A percentile compares a stretch with the other conserved stretches of the same genome.
Conservation (phyloP, 1,140 invertebrate species). For the Lepidurus couesii region DNA sequence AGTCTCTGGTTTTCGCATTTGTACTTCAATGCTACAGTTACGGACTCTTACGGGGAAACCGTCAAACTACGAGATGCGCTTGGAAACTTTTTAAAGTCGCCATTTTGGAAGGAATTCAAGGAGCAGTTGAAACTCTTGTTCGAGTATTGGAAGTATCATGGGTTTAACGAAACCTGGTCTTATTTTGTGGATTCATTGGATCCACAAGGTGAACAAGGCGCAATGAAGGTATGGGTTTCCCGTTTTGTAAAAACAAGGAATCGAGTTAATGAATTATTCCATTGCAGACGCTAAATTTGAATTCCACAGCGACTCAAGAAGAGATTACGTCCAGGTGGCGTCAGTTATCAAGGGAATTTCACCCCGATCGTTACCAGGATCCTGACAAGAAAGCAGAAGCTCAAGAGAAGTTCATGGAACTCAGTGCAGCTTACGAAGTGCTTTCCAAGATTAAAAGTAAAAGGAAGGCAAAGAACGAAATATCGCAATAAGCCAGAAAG, state of each 20-base stretch:
- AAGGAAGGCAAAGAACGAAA: slow-evolving; percentile 56
- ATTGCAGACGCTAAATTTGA: slow-evolving; percentile 64
- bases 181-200: slow-evolving; percentile 72
- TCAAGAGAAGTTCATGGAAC: slow-evolving; percentile 84
- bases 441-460: slow-evolving; percentile 75
- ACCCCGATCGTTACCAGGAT: slow-evolving; percentile 86
- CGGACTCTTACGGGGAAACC: slow-evolving; percentile 78
- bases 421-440: slow-evolving; percentile 86
- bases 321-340: slow-evolving; percentile 79
- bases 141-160: slow-evolving; percentile 66
- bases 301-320: slow-evolving; percentile 67
- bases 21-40: slow-evolving; percentile 83
- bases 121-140: slow-evolving; percentile 68
- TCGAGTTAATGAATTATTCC: slow-evolving; percentile 28
- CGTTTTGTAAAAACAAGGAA: slow-evolving; percentile 10
- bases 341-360: slow-evolving; percentile 73
- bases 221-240: slow-evolving; percentile 62
- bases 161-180: slow-evolving; percentile 72
- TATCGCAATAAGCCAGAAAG: slow-evolving; percentile 23
- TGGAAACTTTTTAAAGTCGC: slow-evolving; percentile 83
- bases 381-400: slow-evolving; percentile 55
- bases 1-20: slow-evolving; percentile 69
- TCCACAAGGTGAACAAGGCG: slow-evolving; percentile 81
- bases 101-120: slow-evolving; percentile 66
- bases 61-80: slow-evolving; percentile 80